Conservation (phyloP, 2,888 invertebrate species). For the Erebia aethiops region DNA sequence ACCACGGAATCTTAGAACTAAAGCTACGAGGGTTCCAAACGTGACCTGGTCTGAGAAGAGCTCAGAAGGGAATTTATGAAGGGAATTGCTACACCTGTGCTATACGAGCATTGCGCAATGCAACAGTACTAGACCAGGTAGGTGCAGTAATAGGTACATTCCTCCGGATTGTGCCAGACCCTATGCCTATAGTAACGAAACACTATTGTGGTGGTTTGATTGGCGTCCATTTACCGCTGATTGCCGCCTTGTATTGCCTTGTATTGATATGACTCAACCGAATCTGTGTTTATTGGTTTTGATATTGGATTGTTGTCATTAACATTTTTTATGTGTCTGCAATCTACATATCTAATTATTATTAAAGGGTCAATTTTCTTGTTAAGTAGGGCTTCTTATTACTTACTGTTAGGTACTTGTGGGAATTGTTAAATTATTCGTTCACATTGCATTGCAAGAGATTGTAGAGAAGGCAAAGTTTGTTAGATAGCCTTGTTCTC, state of each 20-base stretch:
- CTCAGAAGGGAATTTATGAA: too few relatives aligned
- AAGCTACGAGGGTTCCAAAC: too few relatives aligned
- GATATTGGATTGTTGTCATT: conserved; percentile 19
- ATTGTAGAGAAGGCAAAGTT: too few relatives aligned
- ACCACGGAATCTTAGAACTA: too few relatives aligned
- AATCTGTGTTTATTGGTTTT: conserved; percentile 12
- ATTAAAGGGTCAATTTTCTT: not conserved
- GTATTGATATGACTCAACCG: conserved; percentile 16
- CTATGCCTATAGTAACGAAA: conserved; percentile 20
- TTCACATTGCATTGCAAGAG: too few relatives aligned
- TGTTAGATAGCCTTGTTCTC: too few relatives aligned
- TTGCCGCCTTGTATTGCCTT: conserved; percentile 25
- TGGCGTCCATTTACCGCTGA: conserved; percentile 38
- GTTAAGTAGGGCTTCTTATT: not conserved
- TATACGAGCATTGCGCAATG: conserved; percentile 7
- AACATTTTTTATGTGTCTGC: conserved; percentile 3
- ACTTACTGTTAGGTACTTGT: too few relatives aligned
- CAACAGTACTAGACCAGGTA: not conserved
- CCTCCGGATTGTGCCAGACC: conserved; percentile 20
- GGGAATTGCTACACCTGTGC: not conserved
- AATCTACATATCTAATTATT: not conserved
- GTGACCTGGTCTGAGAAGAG: too few relatives aligned
- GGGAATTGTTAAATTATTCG: too few relatives aligned
- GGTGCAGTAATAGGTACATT: not conserved
- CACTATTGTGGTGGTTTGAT: conserved; percentile 37